These are phyloP conservation scores for Trogon melanurus DNA, from an alignment of 2,113 vertebrate genomes.

Conservation along the genomic window DNA sequence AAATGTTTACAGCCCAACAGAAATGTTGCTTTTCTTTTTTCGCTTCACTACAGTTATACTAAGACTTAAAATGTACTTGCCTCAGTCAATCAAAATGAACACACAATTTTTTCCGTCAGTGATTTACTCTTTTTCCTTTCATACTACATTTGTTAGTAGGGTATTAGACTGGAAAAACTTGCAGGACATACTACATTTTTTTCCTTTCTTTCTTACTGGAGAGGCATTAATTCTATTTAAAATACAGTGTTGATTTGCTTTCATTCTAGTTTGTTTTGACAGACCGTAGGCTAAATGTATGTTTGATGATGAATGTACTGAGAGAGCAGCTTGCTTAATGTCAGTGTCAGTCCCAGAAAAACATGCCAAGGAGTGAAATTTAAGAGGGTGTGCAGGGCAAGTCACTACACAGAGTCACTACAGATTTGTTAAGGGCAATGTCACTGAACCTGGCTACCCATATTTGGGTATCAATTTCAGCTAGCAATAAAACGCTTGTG, in stretches of 20 bases:
- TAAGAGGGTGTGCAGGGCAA: background rate
- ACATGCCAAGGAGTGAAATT: background rate
- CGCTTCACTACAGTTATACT: background rate
- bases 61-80: background rate
- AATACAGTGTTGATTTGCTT: background rate
- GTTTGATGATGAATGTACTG: background rate
- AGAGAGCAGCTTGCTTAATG: background rate
- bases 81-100: background rate
- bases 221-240: background rate
- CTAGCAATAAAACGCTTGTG: background rate
- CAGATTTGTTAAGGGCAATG: background rate
- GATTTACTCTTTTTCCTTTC: background rate
- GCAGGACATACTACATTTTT: background rate
- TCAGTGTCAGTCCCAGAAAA: background rate
- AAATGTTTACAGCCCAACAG: background rate
- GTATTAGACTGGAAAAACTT: background rate
- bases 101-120: background rate
- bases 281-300: background rate
- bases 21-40: conserved; percentile 7
- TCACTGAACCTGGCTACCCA: background rate
- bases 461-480: background rate
- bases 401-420: background rate
- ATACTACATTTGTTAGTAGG: background rate
- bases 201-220: background rate
- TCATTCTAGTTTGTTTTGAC: background rate